These are phyloP conservation scores for Ascidia mentula DNA, from an alignment of 23 tunicate species.

Conservation along the genomic window DNA sequence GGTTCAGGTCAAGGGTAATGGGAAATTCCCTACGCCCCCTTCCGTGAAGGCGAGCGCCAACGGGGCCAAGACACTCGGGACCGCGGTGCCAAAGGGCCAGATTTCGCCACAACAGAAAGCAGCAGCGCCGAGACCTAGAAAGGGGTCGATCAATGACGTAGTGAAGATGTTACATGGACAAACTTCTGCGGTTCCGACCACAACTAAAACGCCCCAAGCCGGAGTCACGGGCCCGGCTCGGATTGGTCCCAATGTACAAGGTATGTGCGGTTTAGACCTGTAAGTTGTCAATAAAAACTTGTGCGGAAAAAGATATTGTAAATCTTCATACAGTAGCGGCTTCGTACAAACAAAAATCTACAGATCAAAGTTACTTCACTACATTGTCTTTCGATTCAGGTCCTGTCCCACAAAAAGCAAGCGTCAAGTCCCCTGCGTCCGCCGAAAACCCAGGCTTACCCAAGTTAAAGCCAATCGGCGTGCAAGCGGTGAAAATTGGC, in stretches of 20 bases:
- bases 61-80: neutral
- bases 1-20: slow-evolving; percentile 1
- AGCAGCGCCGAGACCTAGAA: slow-evolving; percentile 12
- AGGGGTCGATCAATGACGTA: slow-evolving; percentile 37
- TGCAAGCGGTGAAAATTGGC: neutral
- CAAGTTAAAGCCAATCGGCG: neutral
- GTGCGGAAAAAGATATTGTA: too few species aligned
- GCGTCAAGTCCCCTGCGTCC: neutral
- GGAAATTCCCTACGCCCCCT: slow-evolving; percentile 7
- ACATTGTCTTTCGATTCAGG: too few species aligned
- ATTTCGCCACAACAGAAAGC: slow-evolving; percentile 23
- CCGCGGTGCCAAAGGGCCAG: neutral
- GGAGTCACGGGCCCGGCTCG: neutral
- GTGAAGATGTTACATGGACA: slow-evolving; percentile 32
- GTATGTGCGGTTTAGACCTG: too few species aligned
- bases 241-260: neutral
- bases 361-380: too few species aligned
- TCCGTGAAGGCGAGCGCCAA: neutral
- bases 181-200: neutral
- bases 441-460: neutral
- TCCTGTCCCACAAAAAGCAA: neutral
- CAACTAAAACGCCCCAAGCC: neutral
- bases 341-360: too few species aligned
- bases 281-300: too few species aligned
- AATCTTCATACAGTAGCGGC: too few species aligned